Percentiles rank a stretch among this genome's conserved stretches.
These are phyloP conservation scores for Atlantisia rogersi DNA, from an alignment of 2,113 vertebrate species.

Conservation along the genomic window DNA sequence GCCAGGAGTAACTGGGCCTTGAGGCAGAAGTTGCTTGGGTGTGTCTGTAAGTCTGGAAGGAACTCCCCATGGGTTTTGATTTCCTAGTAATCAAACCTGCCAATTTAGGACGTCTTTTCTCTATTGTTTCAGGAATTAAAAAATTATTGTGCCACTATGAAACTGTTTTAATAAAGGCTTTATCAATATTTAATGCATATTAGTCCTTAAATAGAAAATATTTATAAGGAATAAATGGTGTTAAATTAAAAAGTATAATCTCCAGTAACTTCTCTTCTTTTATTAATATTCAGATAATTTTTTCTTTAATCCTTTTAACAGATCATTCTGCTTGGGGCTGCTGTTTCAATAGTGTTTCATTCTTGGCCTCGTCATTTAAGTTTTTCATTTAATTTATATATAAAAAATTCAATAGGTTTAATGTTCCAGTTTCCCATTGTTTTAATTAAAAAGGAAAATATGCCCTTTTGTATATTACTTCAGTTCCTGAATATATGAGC, in stretches of 20 bases:
- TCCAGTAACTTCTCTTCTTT: slow-evolving; percentile 7
- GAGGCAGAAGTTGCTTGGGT: background rate
- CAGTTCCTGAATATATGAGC: background rate
- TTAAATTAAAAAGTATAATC: slow-evolving; percentile 26
- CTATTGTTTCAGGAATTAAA: background rate
- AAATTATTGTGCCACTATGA: background rate
- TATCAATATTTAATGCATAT: slow-evolving; percentile 38
- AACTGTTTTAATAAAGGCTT: slow-evolving; percentile 39
- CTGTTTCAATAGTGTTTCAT: background rate
- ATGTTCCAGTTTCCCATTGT: background rate
- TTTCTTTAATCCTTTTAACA: background rate
- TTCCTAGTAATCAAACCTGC: background rate
- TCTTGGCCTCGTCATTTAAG: background rate
- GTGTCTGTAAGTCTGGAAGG: background rate
- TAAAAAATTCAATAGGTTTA: background rate
- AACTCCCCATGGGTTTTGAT: background rate
- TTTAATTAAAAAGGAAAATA: background rate
- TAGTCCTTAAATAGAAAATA: slow-evolving; percentile 60
- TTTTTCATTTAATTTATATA: slow-evolving; percentile 14
- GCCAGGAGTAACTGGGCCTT: background rate
- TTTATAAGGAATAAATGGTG: slow-evolving; percentile 40
- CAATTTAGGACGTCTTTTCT: background rate
- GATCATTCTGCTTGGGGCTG: background rate
- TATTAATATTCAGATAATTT: slow-evolving; percentile 39
- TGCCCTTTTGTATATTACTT: background rate